Conservation (phyloP, 2,888 invertebrate genomes). For the Cyclophora punctaria region DNA sequence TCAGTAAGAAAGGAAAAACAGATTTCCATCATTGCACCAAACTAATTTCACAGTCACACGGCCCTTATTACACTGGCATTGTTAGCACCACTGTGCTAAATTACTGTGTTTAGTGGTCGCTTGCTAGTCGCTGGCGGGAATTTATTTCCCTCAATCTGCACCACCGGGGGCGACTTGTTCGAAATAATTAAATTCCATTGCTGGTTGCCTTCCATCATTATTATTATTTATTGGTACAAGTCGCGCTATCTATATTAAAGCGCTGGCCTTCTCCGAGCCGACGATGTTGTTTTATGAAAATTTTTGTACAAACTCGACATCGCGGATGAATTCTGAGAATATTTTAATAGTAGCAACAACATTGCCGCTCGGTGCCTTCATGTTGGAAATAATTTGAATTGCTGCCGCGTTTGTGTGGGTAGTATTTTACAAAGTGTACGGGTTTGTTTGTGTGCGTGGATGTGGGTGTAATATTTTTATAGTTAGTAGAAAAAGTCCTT, state of each 20-base stretch:
- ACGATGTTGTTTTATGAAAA: slow-evolving; percentile 32
- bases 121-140: slow-evolving; percentile 23
- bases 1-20: background rate
- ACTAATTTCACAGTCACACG: slow-evolving; percentile 7
- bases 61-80: slow-evolving; percentile 21
- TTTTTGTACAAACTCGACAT: slow-evolving; percentile 26
- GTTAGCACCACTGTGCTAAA: slow-evolving; percentile 24
- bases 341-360: slow-evolving; percentile 25
- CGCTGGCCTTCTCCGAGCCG: background rate
- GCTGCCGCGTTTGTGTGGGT: slow-evolving; percentile 7
- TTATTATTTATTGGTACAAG: slow-evolving; percentile 45
- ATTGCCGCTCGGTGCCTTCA: slow-evolving; percentile 14
- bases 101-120: slow-evolving; percentile 26
- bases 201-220: slow-evolving; percentile 35
- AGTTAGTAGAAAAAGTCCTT: too few species aligned
- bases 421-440: slow-evolving; percentile 10
- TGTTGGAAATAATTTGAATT: slow-evolving; percentile 20
- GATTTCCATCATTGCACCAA: background rate
- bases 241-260: background rate
- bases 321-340: slow-evolving; percentile 23
- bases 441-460: too few species aligned
- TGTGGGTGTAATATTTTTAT: too few species aligned
- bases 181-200: slow-evolving; percentile 52
- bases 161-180: slow-evolving; percentile 29
- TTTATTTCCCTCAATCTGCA: slow-evolving; percentile 35